Conservation (phyloP, 2,113 vertebrate genomes). For the Lasiurus cinereus region DNA sequence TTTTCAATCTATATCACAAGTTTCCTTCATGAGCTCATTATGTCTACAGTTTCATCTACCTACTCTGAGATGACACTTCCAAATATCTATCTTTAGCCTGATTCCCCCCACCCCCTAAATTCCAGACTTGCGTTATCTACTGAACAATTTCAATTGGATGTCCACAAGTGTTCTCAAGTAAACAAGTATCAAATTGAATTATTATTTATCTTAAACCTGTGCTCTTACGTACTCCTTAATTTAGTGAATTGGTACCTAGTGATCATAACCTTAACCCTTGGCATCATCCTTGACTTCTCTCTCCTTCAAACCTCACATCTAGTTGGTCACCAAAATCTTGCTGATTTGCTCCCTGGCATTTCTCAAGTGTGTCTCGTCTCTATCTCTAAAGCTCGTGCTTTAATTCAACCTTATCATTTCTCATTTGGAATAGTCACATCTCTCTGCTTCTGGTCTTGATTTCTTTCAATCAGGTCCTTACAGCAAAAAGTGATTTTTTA, state of each 20-base stretch:
- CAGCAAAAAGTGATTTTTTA: not conserved
- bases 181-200: not conserved
- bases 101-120: not conserved
- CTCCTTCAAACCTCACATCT: not conserved
- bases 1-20: not conserved
- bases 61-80: not conserved
- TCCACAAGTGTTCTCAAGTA: not conserved
- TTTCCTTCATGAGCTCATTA: constrained; percentile 23
- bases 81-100: not conserved
- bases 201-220: constrained; percentile 3
- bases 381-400: not conserved
- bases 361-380: not conserved
- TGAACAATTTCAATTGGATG: not conserved
- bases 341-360: not conserved
- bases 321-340: not conserved
- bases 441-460: not conserved
- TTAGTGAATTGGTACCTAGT: not conserved
- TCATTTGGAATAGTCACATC: not conserved
- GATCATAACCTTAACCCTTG: not conserved
- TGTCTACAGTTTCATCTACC: not conserved
- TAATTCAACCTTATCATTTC: constrained; percentile 13
- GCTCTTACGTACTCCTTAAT: not conserved
- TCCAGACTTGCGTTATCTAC: not conserved
- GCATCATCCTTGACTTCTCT: constrained; percentile 7
- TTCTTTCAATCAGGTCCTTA: not conserved